These are phyloP conservation scores for Acleris holmiana DNA, from an alignment of 2,888 invertebrate species.

Conservation along the genomic window DNA sequence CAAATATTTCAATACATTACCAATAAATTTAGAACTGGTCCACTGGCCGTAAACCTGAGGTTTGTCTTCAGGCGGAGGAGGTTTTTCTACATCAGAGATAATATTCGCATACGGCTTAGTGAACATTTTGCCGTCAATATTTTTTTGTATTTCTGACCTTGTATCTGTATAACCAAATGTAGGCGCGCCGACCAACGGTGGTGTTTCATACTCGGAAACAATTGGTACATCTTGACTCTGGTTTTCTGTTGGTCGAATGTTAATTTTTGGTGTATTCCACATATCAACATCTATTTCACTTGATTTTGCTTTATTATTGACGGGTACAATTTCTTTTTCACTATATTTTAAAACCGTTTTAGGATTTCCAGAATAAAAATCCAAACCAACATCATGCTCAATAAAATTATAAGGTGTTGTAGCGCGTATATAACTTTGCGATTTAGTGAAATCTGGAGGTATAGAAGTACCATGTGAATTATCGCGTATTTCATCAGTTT, in stretches of 20 bases:
- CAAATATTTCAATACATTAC: constrained; percentile 69
- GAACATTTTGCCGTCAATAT: constrained; percentile 5
- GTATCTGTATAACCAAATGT: constrained; percentile 45
- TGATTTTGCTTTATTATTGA: constrained; percentile 38
- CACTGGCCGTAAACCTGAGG: constrained; percentile 68
- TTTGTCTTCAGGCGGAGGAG: constrained; percentile 57
- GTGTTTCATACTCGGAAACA: constrained; percentile 65
- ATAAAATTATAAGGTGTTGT: constrained; percentile 53
- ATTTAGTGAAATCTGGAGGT: constrained; percentile 42
- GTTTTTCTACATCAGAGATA: constrained; percentile 59
- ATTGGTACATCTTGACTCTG: constrained; percentile 47
- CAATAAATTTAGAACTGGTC: constrained; percentile 70
- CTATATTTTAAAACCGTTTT: constrained; percentile 40
- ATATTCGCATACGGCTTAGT: constrained; percentile 41
- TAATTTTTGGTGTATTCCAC: constrained; percentile 52
- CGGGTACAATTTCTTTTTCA: constrained; percentile 52
- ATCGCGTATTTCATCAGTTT: constrained; percentile 58
- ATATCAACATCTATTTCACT: constrained; percentile 47
- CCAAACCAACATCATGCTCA: constrained; percentile 54
- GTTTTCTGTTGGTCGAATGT: constrained; percentile 41
- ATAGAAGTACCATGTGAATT: constrained; percentile 52
- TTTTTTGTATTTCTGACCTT: constrained; percentile 41
- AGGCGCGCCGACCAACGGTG: constrained; percentile 52
- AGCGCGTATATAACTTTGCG: constrained; percentile 52
- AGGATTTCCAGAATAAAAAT: constrained; percentile 41